Percentiles rank a stretch among this genome's conserved stretches.
These are phyloP conservation scores for Sialia sialis DNA, from an alignment of 2,113 vertebrate species.

Conservation along the genomic window DNA sequence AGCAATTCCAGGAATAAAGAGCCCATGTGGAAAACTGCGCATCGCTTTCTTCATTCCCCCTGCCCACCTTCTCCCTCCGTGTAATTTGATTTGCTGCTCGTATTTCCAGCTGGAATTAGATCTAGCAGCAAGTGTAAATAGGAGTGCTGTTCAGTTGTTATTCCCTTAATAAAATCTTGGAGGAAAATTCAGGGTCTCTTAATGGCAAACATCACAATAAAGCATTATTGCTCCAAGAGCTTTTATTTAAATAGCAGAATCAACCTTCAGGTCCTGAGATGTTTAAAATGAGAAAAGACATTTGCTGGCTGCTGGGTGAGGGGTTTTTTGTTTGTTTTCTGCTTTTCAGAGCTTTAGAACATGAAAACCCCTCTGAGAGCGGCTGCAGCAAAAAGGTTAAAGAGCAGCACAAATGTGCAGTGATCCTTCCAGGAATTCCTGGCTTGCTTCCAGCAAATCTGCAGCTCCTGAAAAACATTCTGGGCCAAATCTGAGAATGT, in stretches of 20 bases:
- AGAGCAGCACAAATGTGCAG: neutral
- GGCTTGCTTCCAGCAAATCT: neutral
- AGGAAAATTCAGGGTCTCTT: neutral
- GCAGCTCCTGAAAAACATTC: neutral
- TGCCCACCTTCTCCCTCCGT: neutral
- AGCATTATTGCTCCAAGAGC: neutral
- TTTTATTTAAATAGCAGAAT: neutral
- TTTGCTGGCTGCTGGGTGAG: neutral
- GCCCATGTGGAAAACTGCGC: neutral
- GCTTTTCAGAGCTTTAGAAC: neutral
- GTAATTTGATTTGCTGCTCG: neutral
- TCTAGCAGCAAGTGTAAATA: neutral
- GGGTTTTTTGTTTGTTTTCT: accelerated
- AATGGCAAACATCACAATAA: neutral
- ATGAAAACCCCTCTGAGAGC: neutral
- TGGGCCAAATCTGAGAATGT: neutral
- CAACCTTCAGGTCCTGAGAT: neutral
- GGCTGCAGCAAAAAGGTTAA: neutral
- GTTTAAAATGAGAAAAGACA: neutral
- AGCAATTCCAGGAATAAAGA: neutral
- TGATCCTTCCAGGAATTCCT: neutral
- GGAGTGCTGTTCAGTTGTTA: neutral
- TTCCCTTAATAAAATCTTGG: neutral
- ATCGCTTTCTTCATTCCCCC: neutral
- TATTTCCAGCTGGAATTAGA: neutral